Conservation (phyloP, 2,888 invertebrate genomes). For the Metopia argyrocephala region DNA sequence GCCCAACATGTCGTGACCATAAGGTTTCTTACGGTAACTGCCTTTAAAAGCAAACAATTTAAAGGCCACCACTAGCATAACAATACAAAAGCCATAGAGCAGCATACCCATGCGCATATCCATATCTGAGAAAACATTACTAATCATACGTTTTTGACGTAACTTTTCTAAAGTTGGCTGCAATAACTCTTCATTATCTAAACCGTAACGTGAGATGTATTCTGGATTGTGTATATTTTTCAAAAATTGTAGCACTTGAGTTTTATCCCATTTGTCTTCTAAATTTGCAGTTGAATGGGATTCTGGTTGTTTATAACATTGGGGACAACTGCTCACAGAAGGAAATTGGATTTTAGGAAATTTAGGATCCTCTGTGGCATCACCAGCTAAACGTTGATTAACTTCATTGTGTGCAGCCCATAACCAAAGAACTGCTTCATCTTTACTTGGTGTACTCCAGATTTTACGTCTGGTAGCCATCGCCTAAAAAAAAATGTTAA, state of each 20-base stretch:
- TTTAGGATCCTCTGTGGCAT: conserved; percentile 92
- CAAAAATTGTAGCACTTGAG: conserved; percentile 74
- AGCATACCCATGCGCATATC: conserved; percentile 88
- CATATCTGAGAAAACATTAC: conserved; percentile 77
- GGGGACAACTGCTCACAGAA: conserved; percentile 82
- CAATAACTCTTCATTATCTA: conserved; percentile 71
- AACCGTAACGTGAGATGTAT: conserved; percentile 74
- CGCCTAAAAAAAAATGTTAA: conserved; percentile 78
- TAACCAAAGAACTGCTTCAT: conserved; percentile 92
- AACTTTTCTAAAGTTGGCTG: conserved; percentile 70
- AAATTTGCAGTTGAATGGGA: conserved; percentile 44
- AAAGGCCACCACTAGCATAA: conserved; percentile 87
- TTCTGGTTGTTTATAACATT: conserved; percentile 79
- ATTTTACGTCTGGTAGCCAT: conserved; percentile 88
- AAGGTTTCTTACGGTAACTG: conserved; percentile 85
- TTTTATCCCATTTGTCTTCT: conserved; percentile 74
- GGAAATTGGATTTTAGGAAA: conserved; percentile 96
- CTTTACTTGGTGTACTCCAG: conserved; percentile 84
- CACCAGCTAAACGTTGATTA: conserved; percentile 91
- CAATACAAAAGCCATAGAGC: conserved; percentile 86
- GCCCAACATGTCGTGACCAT: conserved; percentile 84
- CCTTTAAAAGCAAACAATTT: conserved; percentile 84
- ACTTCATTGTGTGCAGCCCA: conserved; percentile 97
- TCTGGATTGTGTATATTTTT: conserved; percentile 75
- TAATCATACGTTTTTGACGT: conserved; percentile 74